Evolutionary conservation across 2,797 vertebrate genomes (phyloP).

Genomic region (Crax fasciolata): DNA sequence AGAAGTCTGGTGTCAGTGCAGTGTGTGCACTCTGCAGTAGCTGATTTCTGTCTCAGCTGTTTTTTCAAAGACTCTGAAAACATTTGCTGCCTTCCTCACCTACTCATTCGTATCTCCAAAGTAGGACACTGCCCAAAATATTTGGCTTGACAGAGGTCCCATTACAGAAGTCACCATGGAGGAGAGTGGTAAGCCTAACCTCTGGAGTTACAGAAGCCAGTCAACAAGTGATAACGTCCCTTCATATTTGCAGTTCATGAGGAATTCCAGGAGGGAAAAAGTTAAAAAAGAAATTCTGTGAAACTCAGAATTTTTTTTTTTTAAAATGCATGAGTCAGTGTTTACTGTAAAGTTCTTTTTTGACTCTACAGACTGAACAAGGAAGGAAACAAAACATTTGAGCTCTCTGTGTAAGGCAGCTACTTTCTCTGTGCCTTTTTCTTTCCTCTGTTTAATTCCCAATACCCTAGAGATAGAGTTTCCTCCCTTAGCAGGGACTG

Average conservation of each 20-base stretch:
- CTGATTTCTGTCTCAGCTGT: neutral
- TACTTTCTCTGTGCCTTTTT: conserved; percentile 58
- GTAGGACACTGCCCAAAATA: neutral
- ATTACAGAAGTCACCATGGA: neutral
- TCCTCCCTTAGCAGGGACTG: conserved; percentile 54
- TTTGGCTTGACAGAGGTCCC: neutral
- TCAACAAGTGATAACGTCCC: neutral
- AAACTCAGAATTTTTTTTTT: neutral
- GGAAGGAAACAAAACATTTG: conserved; percentile 45
- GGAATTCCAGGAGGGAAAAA: neutral
- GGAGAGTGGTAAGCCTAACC: neutral
- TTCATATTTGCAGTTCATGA: neutral
- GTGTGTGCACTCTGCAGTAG: neutral
- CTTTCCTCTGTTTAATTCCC: conserved; percentile 63
- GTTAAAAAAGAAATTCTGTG: neutral
- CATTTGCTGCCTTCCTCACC: neutral
- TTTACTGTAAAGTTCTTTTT: conserved; percentile 34
- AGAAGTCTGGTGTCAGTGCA: neutral
- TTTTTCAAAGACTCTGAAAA: neutral
- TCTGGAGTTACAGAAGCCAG: neutral
- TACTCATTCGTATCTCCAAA: neutral
- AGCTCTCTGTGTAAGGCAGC: conserved; percentile 20
- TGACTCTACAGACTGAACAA: neutral
- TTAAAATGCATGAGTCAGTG: neutral
- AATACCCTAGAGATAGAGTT: conserved; percentile 54